These are phyloP conservation scores for Clarias fuscus DNA, from an alignment of 2,797 vertebrate species.

Conservation along the genomic window DNA sequence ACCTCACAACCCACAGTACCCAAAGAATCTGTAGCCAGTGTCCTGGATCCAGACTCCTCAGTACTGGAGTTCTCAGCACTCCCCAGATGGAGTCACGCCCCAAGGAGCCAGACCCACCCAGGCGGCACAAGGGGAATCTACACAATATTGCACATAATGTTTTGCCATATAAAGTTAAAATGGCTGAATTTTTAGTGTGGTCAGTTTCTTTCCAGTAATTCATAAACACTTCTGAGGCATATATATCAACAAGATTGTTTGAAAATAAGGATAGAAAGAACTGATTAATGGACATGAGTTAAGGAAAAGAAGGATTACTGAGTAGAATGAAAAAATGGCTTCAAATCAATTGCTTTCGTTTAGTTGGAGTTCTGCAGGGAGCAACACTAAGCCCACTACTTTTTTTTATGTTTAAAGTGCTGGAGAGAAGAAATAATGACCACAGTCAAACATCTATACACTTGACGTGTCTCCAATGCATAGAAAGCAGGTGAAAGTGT, in stretches of 20 bases:
- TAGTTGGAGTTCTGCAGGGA: constrained; percentile 38
- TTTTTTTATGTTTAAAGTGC: constrained; percentile 37
- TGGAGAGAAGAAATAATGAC: constrained; percentile 55
- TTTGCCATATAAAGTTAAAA: too few species aligned
- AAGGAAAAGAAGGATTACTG: constrained; percentile 29
- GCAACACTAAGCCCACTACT: constrained; percentile 30
- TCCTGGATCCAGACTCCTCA: too few species aligned
- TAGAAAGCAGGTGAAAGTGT: constrained; percentile 41
- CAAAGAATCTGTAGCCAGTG: too few species aligned
- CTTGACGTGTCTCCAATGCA: neutral
- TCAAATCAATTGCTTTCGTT: constrained; percentile 67
- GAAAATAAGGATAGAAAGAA: neutral
- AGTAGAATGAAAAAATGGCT: constrained; percentile 9
- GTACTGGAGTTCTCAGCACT: too few species aligned
- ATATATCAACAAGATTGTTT: neutral
- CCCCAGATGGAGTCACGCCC: too few species aligned
- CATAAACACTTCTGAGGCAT: neutral
- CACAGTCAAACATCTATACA: constrained; percentile 7
- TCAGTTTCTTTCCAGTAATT: neutral
- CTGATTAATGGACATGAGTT: neutral
- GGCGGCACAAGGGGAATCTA: too few species aligned
- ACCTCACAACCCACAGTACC: too few species aligned
- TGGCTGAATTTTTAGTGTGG: too few species aligned
- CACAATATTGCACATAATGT: too few species aligned
- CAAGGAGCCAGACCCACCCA: too few species aligned